Base-by-base conservation (phyloP, 2,797 vertebrate species). In the Taeniopygia guttata region DNA sequence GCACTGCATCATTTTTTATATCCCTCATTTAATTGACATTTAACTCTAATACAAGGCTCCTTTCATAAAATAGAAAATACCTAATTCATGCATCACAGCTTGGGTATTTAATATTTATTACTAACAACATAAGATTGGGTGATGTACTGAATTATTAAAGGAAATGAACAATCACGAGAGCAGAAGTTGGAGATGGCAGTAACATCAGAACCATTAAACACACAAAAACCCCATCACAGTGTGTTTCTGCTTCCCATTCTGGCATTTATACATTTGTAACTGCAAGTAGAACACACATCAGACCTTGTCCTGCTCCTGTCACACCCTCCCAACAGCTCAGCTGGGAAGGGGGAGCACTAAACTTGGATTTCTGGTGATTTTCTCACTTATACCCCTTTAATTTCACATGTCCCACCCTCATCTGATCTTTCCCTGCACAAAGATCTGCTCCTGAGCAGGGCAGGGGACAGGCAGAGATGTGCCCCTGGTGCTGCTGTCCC, bases 131-230 rank as follows among this genome's bases (percentile, higher is more conserved):
- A 87, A 92, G 63, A 91, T 45, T 58, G 91, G 96, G 86, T 70
- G 87, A 87, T 52, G 59, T 17, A 48, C 80, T 94, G 90, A 94
- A 96, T 96, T 97, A 94, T 95, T 89, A 89, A 94, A 56, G n/a
- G 81, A 34, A 84, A 68, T 1, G 34, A 87, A 93, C 86, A 75
- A 84, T 83, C 95, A 93, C 83, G 86, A 32, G 87, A 80, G 82
- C 52, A 42, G 66, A 64, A 92, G 76, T 56, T 63, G 66, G 66
- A 70, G 78, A 49, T 79, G 84, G 51, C n/a, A 85, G 52, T 10
- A 55, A 74, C 72, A 75, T 60, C 56, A 70, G 59, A 87, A 63
- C 68, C 74, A 92, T 73, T 91, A 92, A 95, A 95, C n/a, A 84
- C 80, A 68, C 23, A 84, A 29, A 77, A 86, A 4, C 0, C 11